Evolutionary conservation across 2,888 invertebrate species (phyloP).

Genomic region (Drosophila kuntzei): DNA sequence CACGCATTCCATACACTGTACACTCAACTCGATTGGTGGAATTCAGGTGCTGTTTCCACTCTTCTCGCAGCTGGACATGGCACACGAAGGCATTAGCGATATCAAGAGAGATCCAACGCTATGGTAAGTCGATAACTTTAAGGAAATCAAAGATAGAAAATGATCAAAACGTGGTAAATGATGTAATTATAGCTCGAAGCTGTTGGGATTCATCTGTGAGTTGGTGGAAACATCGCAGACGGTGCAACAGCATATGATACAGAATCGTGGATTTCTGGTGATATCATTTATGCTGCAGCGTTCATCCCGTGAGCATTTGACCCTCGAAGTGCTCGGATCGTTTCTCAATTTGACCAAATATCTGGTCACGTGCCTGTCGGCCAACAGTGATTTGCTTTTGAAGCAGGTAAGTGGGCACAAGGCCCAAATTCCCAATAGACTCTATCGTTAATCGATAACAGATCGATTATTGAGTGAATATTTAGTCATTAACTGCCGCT

Average conservation of each 20-base stretch:
- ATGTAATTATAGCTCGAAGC: slow-evolving; percentile 90
- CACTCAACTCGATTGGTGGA: slow-evolving; percentile 99
- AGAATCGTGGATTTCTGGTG: slow-evolving; percentile 98
- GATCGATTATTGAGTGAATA: not conserved
- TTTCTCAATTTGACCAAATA: slow-evolving; percentile 96
- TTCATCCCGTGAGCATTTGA: slow-evolving; percentile 96
- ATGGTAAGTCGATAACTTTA: slow-evolving; percentile 88
- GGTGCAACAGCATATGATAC: slow-evolving; percentile 99
- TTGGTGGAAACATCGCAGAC: slow-evolving; percentile 98
- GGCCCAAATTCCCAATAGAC: slow-evolving; percentile 19
- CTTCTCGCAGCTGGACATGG: slow-evolving; percentile 98
- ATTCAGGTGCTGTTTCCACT: slow-evolving; percentile 99
- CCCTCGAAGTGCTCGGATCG: slow-evolving; percentile 96
- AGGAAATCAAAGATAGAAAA: no score
- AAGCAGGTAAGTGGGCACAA: slow-evolving; percentile 90
- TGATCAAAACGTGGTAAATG: not conserved
- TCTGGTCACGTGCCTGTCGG: slow-evolving; percentile 95
- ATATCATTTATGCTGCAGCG: slow-evolving; percentile 98
- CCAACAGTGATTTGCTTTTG: slow-evolving; percentile 95
- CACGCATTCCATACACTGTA: slow-evolving; percentile 99
- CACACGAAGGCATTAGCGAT: slow-evolving; percentile 93
- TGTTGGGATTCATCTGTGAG: slow-evolving; percentile 98
- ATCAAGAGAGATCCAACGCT: slow-evolving; percentile 94
- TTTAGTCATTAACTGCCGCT: slow-evolving; percentile 31
- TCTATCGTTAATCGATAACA: not conserved